Conservation (phyloP, 2,797 vertebrate genomes). For the Fistularia commersonii region DNA sequence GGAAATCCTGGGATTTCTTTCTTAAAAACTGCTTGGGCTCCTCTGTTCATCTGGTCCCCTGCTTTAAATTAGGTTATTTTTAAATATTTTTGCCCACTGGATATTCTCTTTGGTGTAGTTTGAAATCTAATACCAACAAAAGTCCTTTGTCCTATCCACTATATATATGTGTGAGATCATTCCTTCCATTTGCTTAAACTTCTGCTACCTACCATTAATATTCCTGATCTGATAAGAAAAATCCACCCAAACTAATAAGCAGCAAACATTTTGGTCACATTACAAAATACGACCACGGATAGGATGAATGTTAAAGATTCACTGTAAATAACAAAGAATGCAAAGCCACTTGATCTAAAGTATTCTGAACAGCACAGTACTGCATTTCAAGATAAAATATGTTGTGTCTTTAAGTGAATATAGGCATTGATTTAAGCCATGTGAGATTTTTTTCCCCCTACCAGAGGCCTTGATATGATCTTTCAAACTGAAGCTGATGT, state of each 20-base stretch:
- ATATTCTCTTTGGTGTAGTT: slow-evolving; percentile 43
- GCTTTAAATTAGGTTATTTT: slow-evolving; percentile 48
- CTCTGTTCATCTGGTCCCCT: slow-evolving; percentile 22
- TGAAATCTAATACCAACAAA: slow-evolving; percentile 48
- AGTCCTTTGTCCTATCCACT: slow-evolving; percentile 15
- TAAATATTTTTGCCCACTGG: slow-evolving; percentile 42
- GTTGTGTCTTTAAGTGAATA: slow-evolving; percentile 32
- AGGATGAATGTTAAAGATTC: slow-evolving; percentile 4
- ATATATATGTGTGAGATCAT: slow-evolving; percentile 47
- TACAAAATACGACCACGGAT: too few relatives aligned
- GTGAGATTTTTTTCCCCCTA: slow-evolving; percentile 40
- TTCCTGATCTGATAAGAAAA: slow-evolving; percentile 44
- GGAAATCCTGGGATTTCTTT: slow-evolving; percentile 32
- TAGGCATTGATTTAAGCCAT: slow-evolving; percentile 54
- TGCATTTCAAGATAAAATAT: slow-evolving; percentile 37
- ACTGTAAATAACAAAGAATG: neutral
- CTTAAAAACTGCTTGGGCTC: slow-evolving; percentile 32
- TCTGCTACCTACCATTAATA: slow-evolving; percentile 28
- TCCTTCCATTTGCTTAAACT: slow-evolving; percentile 13
- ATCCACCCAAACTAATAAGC: slow-evolving; percentile 46
- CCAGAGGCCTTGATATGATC: slow-evolving; percentile 49
- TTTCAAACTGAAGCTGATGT: slow-evolving; percentile 46
- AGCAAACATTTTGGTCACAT: slow-evolving; percentile 18
- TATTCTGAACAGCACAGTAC: slow-evolving; percentile 10
- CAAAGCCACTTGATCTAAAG: too few relatives aligned